A percentile compares a stretch with the other conserved stretches of the same genome.
phyloP scores from a whole-genome alignment of 2,113 vertebrate genomes.

The Phalacrocorax carbo region DNA sequence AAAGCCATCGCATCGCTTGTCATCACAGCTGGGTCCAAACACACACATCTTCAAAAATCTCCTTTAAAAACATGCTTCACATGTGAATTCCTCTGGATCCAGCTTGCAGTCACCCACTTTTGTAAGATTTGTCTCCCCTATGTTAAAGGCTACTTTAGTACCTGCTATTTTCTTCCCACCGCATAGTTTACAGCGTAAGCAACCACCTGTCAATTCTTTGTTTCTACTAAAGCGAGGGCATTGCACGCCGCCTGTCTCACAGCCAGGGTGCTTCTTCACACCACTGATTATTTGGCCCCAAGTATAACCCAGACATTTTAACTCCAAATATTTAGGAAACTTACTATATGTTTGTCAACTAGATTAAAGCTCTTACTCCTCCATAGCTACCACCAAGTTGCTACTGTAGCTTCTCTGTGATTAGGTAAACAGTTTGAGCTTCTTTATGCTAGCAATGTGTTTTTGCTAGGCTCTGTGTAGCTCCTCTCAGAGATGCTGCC shows the following conservation, averaged over 20 bases:
- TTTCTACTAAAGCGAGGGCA: background rate
- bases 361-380: background rate
- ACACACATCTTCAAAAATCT: background rate
- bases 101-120: background rate
- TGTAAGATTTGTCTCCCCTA: background rate
- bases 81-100: background rate
- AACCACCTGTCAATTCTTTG: background rate
- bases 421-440: background rate
- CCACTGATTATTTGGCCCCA: background rate
- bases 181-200: background rate
- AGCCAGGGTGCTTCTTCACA: background rate
- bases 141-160: background rate
- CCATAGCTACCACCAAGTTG: background rate
- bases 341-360: background rate
- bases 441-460: background rate
- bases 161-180: background rate
- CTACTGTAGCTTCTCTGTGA: background rate
- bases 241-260: fast-evolving
- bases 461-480: background rate
- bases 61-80: background rate
- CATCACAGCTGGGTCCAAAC: background rate
- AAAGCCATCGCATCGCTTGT: background rate
- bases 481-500: background rate
- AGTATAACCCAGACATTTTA: background rate
- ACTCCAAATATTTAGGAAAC: background rate